phyloP scores from a whole-genome alignment of 2,888 invertebrate species.

The Hypomecis punctinalis region DNA sequence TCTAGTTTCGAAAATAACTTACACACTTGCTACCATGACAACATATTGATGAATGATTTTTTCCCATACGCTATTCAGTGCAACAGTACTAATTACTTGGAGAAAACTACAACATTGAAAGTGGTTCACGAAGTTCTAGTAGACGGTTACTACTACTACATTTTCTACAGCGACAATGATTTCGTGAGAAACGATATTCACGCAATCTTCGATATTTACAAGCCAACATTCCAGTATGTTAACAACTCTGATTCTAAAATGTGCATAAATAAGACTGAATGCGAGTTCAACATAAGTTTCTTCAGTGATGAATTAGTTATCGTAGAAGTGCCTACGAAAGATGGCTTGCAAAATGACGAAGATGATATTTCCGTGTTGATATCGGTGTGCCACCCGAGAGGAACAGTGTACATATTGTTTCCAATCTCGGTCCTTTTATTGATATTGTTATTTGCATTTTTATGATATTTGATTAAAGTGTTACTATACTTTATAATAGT shows the following conservation, averaged over 20 bases:
- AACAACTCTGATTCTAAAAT: conserved; percentile 87
- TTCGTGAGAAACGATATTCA: conserved; percentile 91
- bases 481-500: conserved; percentile 67
- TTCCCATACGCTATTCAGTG: conserved; percentile 89
- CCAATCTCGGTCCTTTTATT: conserved; percentile 91
- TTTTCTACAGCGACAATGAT: conserved; percentile 95
- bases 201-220: conserved; percentile 93
- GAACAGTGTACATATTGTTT: conserved; percentile 91
- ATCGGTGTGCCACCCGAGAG: conserved; percentile 92
- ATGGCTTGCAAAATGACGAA: conserved; percentile 91
- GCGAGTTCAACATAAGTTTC: conserved; percentile 89
- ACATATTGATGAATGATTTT: conserved; percentile 89
- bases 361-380: conserved; percentile 89
- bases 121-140: conserved; percentile 89
- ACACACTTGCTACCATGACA: conserved; percentile 90
- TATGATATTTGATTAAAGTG: conserved; percentile 83
- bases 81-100: conserved; percentile 88
- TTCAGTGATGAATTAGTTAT: conserved; percentile 92
- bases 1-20: conserved; percentile 93
- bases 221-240: conserved; percentile 92
- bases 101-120: conserved; percentile 86
- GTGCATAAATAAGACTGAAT: conserved; percentile 91
- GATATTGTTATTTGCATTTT: conserved; percentile 92
- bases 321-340: conserved; percentile 92
- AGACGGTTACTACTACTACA: conserved; percentile 95